Conservation (phyloP, 2,888 invertebrate genomes). For the Smittia aterrima region DNA sequence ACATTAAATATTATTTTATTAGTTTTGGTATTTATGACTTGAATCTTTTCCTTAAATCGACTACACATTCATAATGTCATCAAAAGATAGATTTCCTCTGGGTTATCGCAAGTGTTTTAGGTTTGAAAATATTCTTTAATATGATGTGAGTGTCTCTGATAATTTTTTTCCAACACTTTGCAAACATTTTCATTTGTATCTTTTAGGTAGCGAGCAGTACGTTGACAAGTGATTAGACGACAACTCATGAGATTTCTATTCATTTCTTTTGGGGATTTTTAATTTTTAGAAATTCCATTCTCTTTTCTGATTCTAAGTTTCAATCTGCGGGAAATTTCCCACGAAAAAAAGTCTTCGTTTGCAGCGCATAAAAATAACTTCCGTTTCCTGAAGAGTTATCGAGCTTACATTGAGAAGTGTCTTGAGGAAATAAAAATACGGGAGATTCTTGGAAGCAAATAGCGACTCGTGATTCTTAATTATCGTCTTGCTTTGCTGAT, state of each 20-base stretch:
- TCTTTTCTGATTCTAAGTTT: not conserved
- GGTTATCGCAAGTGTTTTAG: not conserved
- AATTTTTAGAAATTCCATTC: not conserved
- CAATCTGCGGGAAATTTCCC: no score
- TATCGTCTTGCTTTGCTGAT: no score
- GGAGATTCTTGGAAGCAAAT: no score
- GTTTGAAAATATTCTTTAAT: no score
- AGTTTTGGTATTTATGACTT: constrained; percentile 11
- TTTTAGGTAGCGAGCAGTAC: constrained; percentile 15
- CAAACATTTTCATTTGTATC: constrained; percentile 4
- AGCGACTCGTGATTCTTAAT: no score
- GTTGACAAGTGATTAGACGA: not conserved
- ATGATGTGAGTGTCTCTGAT: no score
- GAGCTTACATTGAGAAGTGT: no score
- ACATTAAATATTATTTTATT: constrained; percentile 34
- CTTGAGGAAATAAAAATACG: no score
- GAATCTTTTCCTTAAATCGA: constrained; percentile 29
- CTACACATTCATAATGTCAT: constrained; percentile 32
- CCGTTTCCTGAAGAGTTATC: no score
- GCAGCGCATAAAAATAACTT: no score
- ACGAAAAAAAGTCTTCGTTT: no score
- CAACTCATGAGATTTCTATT: not conserved
- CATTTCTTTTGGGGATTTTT: not conserved
- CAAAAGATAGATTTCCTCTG: constrained; percentile 10
- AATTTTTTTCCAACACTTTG: not conserved